phyloP scores from a whole-genome alignment of 2,888 invertebrate genomes.

The Villa cingulata region DNA sequence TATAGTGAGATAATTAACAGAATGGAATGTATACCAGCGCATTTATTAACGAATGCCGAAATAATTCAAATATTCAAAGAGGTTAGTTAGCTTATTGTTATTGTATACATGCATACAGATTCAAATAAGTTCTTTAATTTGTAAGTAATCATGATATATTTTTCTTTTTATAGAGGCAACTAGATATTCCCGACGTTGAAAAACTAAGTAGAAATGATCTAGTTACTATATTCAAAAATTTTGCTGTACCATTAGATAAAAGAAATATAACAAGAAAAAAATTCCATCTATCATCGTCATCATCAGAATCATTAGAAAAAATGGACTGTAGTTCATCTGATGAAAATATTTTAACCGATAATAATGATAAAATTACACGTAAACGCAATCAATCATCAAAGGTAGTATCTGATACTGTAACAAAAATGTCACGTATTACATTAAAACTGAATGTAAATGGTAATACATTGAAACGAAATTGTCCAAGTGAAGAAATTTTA shows the following conservation, averaged over 20 bases:
- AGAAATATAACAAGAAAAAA: background rate
- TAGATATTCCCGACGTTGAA: conserved; percentile 19
- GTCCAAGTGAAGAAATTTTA: background rate
- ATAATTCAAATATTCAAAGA: conserved; percentile 20
- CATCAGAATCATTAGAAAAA: too few relatives aligned
- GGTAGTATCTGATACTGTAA: conserved; percentile 2
- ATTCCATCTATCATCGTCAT: background rate
- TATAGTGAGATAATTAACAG: too few relatives aligned
- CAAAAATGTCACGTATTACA: conserved; percentile 8
- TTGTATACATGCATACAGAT: too few relatives aligned
- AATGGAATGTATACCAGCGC: too few relatives aligned
- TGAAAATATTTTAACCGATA: too few relatives aligned
- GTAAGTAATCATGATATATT: background rate
- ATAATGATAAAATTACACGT: background rate
- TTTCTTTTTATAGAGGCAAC: conserved; percentile 17
- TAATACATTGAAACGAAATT: background rate
- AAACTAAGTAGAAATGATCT: conserved; percentile 18
- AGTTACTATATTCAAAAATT: conserved; percentile 20
- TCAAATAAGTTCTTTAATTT: background rate
- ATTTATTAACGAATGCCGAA: conserved; percentile 18
- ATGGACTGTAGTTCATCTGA: too few relatives aligned
- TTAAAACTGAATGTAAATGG: conserved; percentile 7
- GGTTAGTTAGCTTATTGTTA: conserved; percentile 19
- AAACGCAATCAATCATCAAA: conserved; percentile 6
- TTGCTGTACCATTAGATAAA: conserved; percentile 19